These are phyloP conservation scores for Telmatherina bonti DNA, from an alignment of 2,797 vertebrate species.

Conservation along the genomic window DNA sequence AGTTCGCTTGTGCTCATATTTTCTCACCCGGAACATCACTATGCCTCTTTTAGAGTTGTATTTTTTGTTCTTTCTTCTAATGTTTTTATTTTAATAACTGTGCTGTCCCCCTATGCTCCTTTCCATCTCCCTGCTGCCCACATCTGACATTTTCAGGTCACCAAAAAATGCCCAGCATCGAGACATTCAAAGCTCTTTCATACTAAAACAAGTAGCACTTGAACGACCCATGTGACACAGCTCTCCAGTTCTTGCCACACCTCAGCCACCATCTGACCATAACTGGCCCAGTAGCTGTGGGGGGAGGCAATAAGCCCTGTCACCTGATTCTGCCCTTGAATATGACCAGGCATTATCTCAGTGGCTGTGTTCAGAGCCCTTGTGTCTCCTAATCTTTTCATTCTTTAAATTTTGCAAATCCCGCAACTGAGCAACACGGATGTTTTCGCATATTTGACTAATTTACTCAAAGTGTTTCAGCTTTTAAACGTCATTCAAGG, in stretches of 20 bases:
- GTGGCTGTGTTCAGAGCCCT: constrained; percentile 8
- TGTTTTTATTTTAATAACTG: not conserved
- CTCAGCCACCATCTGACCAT: constrained; percentile 63
- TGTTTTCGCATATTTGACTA: not conserved
- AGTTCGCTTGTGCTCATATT: constrained; percentile 3
- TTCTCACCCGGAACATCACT: constrained; percentile 2
- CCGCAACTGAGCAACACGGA: not conserved
- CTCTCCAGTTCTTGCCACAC: constrained; percentile 38
- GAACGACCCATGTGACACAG: constrained; percentile 68
- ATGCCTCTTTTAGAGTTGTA: not conserved
- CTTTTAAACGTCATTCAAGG: not conserved
- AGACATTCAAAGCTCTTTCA: constrained; percentile 14
- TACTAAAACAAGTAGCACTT: constrained; percentile 8
- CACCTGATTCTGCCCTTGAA: constrained; percentile 71
- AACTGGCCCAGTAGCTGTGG: constrained; percentile 49
- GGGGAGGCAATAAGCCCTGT: constrained; percentile 55
- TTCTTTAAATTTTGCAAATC: not conserved
- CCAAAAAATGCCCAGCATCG: not conserved
- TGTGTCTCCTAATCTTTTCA: not conserved
- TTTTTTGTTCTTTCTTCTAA: not conserved
- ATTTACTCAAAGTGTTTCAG: not conserved
- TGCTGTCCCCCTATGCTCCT: not conserved
- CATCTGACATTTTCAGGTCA: not conserved
- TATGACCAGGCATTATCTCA: constrained; percentile 33
- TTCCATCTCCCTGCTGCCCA: not conserved